These are phyloP conservation scores for Aphaenogaster ashmeadi DNA, from an alignment of 1,140 invertebrate species.

Conservation along the genomic window DNA sequence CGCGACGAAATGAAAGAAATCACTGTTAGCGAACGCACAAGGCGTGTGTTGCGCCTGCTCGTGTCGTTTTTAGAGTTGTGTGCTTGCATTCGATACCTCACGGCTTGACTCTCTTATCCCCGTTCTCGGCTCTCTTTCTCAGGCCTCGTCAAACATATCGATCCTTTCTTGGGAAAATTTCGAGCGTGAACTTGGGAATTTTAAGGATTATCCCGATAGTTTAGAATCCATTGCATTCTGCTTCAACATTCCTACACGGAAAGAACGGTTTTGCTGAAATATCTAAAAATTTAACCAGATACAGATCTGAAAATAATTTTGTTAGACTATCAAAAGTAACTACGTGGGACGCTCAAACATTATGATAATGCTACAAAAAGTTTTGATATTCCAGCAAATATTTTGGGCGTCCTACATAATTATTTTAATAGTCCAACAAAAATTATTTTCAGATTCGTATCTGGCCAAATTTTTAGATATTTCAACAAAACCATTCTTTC, in stretches of 20 bases:
- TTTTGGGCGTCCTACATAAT: too few relatives aligned
- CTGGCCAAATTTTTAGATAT: too few relatives aligned
- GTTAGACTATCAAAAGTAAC: too few relatives aligned
- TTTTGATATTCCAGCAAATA: too few relatives aligned
- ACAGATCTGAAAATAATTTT: too few relatives aligned
- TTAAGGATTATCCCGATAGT: not conserved
- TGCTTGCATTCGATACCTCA: slow-evolving; percentile 58
- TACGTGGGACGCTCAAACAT: too few relatives aligned
- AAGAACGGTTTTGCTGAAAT: too few relatives aligned
- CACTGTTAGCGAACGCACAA: slow-evolving; percentile 67
- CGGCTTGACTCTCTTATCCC: slow-evolving; percentile 22
- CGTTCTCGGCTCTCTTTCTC: slow-evolving; percentile 25
- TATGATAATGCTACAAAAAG: too few relatives aligned
- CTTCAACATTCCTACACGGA: not conserved
- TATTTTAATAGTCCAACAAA: too few relatives aligned
- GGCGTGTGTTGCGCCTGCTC: slow-evolving; percentile 31
- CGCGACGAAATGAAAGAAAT: slow-evolving; percentile 73
- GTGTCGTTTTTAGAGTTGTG: slow-evolving; percentile 64
- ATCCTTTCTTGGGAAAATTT: slow-evolving; percentile 21
- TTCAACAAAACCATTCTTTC: too few relatives aligned
- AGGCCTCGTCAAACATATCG: slow-evolving; percentile 2
- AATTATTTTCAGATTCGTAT: too few relatives aligned
- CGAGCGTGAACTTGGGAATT: not conserved
- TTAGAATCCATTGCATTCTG: not conserved
- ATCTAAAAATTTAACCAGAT: too few relatives aligned